phyloP scores from a whole-genome alignment of 2,888 invertebrate species.

The Venustoraphidia nigricollis region DNA sequence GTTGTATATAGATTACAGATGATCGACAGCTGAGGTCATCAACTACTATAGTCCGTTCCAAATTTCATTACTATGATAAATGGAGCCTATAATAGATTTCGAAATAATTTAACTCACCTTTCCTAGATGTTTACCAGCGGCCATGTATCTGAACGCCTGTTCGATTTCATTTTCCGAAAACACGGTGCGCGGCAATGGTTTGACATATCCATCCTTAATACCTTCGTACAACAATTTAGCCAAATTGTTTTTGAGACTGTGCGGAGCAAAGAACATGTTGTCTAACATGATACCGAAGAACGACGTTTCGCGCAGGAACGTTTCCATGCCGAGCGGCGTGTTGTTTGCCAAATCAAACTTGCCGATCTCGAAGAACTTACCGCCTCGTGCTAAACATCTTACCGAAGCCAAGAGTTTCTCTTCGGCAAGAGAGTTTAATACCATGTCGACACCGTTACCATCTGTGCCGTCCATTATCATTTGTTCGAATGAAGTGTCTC shows the following conservation, averaged over 20 bases:
- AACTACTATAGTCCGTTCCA: too few species aligned
- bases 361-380: slow-evolving; percentile 73
- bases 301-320: slow-evolving; percentile 53
- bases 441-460: slow-evolving; percentile 79
- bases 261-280: slow-evolving; percentile 36
- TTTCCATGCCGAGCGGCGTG: slow-evolving; percentile 42
- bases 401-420: slow-evolving; percentile 69
- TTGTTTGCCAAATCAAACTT: slow-evolving; percentile 66
- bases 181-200: slow-evolving; percentile 47
- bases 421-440: slow-evolving; percentile 82
- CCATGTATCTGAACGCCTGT: slow-evolving; percentile 50
- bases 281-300: slow-evolving; percentile 71
- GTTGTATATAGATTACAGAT: too few species aligned
- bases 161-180: slow-evolving; percentile 53
- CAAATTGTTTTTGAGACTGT: slow-evolving; percentile 33
- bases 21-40: too few species aligned
- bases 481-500: slow-evolving; percentile 74
- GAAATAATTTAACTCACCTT: slow-evolving; percentile 28
- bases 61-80: too few species aligned
- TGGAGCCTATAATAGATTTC: too few species aligned
- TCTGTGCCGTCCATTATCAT: slow-evolving; percentile 66
- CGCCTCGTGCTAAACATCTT: slow-evolving; percentile 39
- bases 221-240: slow-evolving; percentile 38
- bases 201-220: slow-evolving; percentile 45
- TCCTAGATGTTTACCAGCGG: slow-evolving; percentile 64